Percentiles rank a stretch among this genome's conserved stretches.
These are phyloP conservation scores for Saguinus oedipus DNA, from an alignment of 2,797 vertebrate genomes.

Conservation along the genomic window DNA sequence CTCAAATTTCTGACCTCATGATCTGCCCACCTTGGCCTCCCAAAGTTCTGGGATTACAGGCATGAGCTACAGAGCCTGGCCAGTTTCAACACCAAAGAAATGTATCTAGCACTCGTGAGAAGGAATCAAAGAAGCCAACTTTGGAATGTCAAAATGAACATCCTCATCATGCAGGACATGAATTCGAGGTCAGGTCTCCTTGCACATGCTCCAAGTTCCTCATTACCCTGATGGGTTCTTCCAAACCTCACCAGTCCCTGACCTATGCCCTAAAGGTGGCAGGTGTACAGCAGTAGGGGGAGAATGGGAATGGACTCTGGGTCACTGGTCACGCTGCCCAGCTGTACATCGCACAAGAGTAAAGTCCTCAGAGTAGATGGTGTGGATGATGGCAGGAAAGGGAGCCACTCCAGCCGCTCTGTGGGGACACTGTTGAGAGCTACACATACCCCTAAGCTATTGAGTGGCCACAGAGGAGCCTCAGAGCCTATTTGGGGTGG, in stretches of 20 bases:
- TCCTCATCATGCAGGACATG: no score
- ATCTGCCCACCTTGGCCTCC: no score
- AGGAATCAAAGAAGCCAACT: not conserved
- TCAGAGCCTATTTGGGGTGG: not conserved
- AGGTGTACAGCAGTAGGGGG: no score
- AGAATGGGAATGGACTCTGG: not conserved
- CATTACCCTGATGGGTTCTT: not conserved
- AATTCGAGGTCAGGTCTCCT: fast-evolving
- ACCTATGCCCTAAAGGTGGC: no score
- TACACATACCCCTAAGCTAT: not conserved
- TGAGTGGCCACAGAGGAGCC: not conserved
- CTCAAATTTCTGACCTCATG: no score
- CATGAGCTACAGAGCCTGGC: no score
- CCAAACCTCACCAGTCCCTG: no score
- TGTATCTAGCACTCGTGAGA: not conserved
- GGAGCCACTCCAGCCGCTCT: fast-evolving
- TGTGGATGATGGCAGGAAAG: not conserved
- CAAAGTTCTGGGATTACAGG: no score
- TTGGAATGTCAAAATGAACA: not conserved
- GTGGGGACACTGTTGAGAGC: not conserved
- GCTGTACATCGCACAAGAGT: not conserved
- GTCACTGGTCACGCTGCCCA: not conserved
- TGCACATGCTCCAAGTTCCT: not conserved
- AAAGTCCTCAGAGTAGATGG: not conserved
- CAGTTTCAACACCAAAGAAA: not conserved